A percentile compares a stretch with the other conserved stretches of the same genome.
These are phyloP conservation scores for Heterodera carotae DNA, from an alignment of 1,140 invertebrate species.

Conservation along the genomic window DNA sequence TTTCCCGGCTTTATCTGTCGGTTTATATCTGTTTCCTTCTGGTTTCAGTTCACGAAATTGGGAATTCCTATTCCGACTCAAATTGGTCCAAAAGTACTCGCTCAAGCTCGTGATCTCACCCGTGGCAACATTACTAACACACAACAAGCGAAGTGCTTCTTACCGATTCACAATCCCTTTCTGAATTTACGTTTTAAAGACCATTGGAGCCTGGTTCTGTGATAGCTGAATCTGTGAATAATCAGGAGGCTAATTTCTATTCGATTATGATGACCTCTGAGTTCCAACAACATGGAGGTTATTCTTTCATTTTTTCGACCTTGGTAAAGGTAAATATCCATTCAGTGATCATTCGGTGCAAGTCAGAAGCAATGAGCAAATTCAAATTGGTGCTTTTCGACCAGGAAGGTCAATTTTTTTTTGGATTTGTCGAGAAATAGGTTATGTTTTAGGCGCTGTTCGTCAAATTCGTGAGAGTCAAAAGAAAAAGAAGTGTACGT, in stretches of 20 bases:
- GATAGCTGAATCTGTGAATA: conserved; percentile 41
- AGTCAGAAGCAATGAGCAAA: conserved; percentile 59
- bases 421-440: conserved; percentile 12
- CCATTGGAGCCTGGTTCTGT: conserved; percentile 41
- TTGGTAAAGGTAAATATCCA: too few species aligned
- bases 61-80: conserved; percentile 65
- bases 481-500: conserved; percentile 56
- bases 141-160: conserved; percentile 16
- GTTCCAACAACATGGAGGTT: conserved; percentile 44
- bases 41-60: conserved; percentile 58
- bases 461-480: conserved; percentile 62
- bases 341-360: conserved; percentile 60
- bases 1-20: too few species aligned
- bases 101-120: conserved; percentile 58
- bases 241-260: conserved; percentile 63
- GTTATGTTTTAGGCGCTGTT: conserved; percentile 57
- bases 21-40: not conserved
- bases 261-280: conserved; percentile 51
- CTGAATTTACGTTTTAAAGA: not conserved
- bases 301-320: too few species aligned
- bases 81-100: conserved; percentile 60
- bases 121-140: conserved; percentile 31
- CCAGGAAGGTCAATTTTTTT: conserved; percentile 50
- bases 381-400: conserved; percentile 65
- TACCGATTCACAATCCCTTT: not conserved